Evolutionary conservation across 1,140 invertebrate genomes (phyloP).

Genomic region (Drosophila ogumai): DNA sequence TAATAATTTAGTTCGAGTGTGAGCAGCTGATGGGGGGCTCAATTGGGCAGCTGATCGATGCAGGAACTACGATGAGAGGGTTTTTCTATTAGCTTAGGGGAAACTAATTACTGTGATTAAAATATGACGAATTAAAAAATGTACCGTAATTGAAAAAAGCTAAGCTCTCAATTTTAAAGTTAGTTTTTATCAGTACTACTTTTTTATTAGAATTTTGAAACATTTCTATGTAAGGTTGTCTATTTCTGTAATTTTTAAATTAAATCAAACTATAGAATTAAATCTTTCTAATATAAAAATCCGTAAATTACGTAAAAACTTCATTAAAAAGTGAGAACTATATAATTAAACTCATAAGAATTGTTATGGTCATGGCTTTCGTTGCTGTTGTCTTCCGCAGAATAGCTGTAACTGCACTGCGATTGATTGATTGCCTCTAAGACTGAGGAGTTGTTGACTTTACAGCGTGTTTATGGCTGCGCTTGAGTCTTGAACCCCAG

Average conservation of each 20-base stretch:
- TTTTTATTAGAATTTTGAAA: neutral
- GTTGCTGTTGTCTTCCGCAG: neutral
- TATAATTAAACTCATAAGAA: constrained; percentile 9
- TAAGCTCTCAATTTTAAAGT: accelerated
- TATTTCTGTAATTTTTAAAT: neutral
- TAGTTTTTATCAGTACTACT: neutral
- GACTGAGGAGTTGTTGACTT: constrained; percentile 42
- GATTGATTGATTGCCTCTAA: constrained; percentile 68
- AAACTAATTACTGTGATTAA: neutral
- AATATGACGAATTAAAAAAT: neutral
- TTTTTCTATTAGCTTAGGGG: neutral
- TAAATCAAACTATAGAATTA: neutral
- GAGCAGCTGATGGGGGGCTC: constrained; percentile 17
- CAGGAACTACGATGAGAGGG: neutral
- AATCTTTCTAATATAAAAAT: neutral
- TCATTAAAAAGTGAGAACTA: constrained; percentile 1
- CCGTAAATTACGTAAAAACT: neutral
- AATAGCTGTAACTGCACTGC: constrained; percentile 66
- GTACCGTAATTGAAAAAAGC: neutral
- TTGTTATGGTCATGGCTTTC: constrained; percentile 24
- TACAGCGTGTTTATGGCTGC: constrained; percentile 67
- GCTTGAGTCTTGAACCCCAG: constrained; percentile 66
- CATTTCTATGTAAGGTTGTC: neutral
- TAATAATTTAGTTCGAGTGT: constrained; percentile 2
- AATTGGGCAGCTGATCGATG: constrained; percentile 12